Conservation (phyloP, 2,113 vertebrate species). For the Diglossa brunneiventris region DNA sequence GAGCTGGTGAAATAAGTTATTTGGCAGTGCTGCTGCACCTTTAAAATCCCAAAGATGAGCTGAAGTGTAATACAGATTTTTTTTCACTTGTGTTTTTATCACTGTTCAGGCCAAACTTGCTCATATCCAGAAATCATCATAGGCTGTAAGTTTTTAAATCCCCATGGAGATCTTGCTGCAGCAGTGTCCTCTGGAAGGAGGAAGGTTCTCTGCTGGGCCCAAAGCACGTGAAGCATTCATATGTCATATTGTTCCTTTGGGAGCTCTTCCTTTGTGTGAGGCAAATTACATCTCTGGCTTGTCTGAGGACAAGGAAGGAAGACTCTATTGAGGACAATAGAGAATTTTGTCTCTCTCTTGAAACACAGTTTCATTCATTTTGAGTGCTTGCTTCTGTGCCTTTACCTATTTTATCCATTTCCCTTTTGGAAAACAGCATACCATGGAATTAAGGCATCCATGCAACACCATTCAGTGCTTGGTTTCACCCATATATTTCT, state of each 20-base stretch:
- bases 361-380: conserved; percentile 11
- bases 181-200: not conserved
- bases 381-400: not conserved
- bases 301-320: not conserved
- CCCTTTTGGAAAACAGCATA: not conserved
- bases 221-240: not conserved
- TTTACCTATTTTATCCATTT: not conserved
- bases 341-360: not conserved
- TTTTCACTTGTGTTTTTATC: not conserved
- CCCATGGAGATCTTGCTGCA: not conserved
- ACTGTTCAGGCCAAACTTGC: not conserved
- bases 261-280: conserved; percentile 4
- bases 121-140: not conserved
- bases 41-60: not conserved
- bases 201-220: not conserved
- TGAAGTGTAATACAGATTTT: not conserved
- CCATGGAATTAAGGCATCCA: not conserved
- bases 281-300: conserved; percentile 21
- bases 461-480: not conserved
- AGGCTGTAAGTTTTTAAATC: not conserved
- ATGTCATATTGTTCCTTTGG: conserved; percentile 1
- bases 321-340: conserved; percentile 5
- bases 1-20: not conserved
- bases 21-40: not conserved
- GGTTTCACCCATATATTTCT: not conserved